A percentile compares a stretch with the other conserved stretches of the same genome.
Evolutionary conservation across 2,113 vertebrate species (phyloP).

Genomic region (Bungarus multicinctus): DNA sequence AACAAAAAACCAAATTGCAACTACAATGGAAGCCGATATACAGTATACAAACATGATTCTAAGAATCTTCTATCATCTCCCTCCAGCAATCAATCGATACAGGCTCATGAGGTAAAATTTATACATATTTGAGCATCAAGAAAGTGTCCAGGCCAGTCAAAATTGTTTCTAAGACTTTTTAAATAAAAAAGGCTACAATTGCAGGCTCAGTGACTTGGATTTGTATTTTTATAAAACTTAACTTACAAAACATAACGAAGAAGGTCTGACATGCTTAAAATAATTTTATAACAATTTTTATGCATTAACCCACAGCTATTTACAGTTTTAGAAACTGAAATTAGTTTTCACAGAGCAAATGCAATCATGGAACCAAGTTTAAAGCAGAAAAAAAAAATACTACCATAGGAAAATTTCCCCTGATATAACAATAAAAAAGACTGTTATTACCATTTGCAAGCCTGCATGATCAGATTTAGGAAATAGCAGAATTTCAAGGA

Average conservation of each 20-base stretch:
- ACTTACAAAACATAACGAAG: not conserved
- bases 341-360: slow-evolving; percentile 2
- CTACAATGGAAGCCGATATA: not conserved
- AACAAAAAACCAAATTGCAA: not conserved
- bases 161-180: not conserved
- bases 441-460: slow-evolving; percentile 2
- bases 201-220: not conserved
- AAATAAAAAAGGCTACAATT: not conserved
- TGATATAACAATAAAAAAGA: not conserved
- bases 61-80: not conserved
- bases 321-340: not conserved
- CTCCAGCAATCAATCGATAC: not conserved
- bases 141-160: not conserved
- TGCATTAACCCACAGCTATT: not conserved
- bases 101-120: not conserved
- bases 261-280: not conserved
- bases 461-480: not conserved
- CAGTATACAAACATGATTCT: not conserved
- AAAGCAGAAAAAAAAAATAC: not conserved
- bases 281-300: not conserved
- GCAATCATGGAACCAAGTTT: fast-evolving
- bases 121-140: not conserved
- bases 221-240: not conserved
- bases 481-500: not conserved
- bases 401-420: not conserved